Conservation (phyloP, 2,113 vertebrate genomes). For the Atractosteus spatula region DNA sequence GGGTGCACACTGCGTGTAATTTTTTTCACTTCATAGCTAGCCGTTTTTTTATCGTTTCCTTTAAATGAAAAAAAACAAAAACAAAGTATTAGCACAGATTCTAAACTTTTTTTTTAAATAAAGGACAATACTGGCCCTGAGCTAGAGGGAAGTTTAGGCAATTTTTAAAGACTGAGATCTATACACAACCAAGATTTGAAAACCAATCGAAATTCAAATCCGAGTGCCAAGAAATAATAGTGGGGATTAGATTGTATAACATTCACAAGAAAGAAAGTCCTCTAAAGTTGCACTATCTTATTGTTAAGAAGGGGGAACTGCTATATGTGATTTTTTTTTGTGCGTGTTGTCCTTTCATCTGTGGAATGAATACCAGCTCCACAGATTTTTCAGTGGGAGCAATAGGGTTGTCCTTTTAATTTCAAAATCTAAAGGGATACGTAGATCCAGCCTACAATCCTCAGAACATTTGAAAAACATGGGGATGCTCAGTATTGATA, state of each 20-base stretch:
- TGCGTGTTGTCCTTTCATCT: conserved; percentile 63
- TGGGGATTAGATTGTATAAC: conserved; percentile 71
- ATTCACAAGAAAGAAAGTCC: conserved; percentile 61
- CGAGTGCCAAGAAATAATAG: conserved; percentile 87
- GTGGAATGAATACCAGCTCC: conserved; percentile 64
- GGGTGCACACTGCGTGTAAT: conserved; percentile 40
- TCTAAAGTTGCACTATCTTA: conserved; percentile 91
- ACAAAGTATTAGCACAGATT: conserved; percentile 35
- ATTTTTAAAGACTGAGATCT: conserved; percentile 46
- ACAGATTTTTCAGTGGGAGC: conserved; percentile 56
- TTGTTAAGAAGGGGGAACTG: conserved; percentile 76
- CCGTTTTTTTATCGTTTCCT: conserved; percentile 52
- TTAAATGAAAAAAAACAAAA: conserved; percentile 69
- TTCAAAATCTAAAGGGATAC: conserved; percentile 53
- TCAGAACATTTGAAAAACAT: conserved; percentile 47
- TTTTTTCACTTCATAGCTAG: conserved; percentile 49
- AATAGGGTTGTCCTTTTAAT: conserved; percentile 60
- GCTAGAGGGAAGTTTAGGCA: conserved; percentile 38
- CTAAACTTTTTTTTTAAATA: conserved; percentile 12
- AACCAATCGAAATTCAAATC: conserved; percentile 72
- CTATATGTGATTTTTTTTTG: conserved; percentile 60
- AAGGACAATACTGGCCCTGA: conserved; percentile 29
- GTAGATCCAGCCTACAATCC: conserved; percentile 62
- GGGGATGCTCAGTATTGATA: conserved; percentile 49
- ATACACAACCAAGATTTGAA: conserved; percentile 56